Conservation (phyloP, 2,888 invertebrate genomes). For the Julus scandinavius region DNA sequence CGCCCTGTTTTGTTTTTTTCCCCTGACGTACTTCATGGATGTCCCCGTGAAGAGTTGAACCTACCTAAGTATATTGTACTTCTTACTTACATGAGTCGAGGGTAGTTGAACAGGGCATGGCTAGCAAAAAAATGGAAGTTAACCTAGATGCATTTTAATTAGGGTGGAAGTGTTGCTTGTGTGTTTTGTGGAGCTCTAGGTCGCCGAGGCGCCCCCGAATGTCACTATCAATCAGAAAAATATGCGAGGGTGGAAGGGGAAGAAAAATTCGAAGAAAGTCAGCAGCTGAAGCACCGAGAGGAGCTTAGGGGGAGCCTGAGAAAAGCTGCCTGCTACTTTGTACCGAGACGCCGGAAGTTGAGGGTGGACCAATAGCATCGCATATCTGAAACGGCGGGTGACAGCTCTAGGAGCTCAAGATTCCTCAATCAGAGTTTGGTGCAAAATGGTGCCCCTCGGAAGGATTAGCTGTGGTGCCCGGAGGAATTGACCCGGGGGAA, state of each 20-base stretch:
- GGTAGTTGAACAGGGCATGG: background rate
- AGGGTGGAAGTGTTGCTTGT: conserved; percentile 11
- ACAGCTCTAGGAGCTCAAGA: background rate
- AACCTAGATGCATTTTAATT: conserved; percentile 27
- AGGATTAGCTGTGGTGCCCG: background rate
- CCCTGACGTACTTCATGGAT: background rate
- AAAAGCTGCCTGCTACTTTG: background rate
- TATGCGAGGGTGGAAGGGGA: background rate
- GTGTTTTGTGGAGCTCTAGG: background rate
- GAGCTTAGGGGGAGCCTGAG: conserved; percentile 1
- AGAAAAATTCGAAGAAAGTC: background rate
- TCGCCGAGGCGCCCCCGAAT: conserved; percentile 13
- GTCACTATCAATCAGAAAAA: conserved; percentile 30
- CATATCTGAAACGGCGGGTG: background rate
- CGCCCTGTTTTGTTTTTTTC: background rate
- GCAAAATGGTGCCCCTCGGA: background rate
- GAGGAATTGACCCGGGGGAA: background rate
- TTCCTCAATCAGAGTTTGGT: background rate
- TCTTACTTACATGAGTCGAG: background rate
- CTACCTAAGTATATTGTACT: background rate
- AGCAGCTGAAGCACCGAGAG: background rate
- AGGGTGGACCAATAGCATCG: background rate
- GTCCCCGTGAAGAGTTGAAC: background rate
- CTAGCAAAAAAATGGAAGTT: background rate
- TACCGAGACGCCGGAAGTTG: background rate